A percentile compares a stretch with the other conserved stretches of the same genome.
These are phyloP conservation scores for Mythimna lalbum DNA, from an alignment of 2,888 invertebrate genomes.

Conservation along the genomic window DNA sequence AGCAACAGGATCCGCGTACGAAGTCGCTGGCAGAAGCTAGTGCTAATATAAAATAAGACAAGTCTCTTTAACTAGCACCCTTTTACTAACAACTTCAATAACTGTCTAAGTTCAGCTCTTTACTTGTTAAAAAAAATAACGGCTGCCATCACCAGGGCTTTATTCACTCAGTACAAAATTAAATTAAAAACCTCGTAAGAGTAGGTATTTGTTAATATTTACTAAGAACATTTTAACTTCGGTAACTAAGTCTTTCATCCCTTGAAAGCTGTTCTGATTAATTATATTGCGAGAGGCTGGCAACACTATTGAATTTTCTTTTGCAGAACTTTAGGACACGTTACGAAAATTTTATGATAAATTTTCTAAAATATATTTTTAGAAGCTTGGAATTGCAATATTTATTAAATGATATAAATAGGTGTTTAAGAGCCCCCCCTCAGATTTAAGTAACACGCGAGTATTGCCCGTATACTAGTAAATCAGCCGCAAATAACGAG, in stretches of 20 bases:
- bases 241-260: conserved; percentile 31
- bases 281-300: conserved; percentile 30
- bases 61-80: no score
- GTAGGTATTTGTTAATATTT: conserved; percentile 29
- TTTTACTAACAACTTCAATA: background rate
- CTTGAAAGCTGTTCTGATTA: conserved; percentile 34
- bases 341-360: background rate
- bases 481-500: no score
- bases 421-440: no score
- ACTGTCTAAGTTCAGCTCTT: conserved; percentile 7
- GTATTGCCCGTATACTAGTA: no score
- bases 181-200: conserved; percentile 25
- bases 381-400: no score
- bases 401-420: no score
- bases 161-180: conserved; percentile 24
- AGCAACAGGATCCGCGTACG: no score
- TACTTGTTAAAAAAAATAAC: conserved; percentile 13
- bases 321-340: background rate
- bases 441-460: no score
- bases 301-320: conserved; percentile 31
- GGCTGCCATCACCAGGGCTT: conserved; percentile 7
- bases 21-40: no score
- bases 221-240: conserved; percentile 22
- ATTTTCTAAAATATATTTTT: conserved; percentile 2
- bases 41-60: no score